A percentile compares a stretch with the other conserved stretches of the same genome.
Evolutionary conservation across 2,888 invertebrate genomes (phyloP).

Genomic region (Clepsis dumicolana): DNA sequence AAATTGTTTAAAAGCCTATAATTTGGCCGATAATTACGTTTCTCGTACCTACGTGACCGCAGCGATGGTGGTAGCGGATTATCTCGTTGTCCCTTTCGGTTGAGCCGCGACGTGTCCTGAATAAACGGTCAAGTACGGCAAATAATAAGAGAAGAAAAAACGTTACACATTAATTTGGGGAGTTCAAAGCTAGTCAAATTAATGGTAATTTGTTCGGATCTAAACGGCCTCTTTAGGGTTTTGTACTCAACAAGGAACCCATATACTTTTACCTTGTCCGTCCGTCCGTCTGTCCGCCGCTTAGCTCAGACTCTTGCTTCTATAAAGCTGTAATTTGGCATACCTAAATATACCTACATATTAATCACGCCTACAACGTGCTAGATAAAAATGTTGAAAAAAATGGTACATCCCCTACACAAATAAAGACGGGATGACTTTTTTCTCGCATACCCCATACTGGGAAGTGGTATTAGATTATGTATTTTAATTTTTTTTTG

Average conservation of each 20-base stretch:
- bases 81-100: conserved; percentile 35
- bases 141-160: conserved; percentile 22
- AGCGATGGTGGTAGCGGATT: conserved; percentile 27
- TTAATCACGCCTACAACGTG: too few relatives aligned
- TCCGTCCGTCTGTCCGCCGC: too few relatives aligned
- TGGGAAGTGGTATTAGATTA: too few relatives aligned
- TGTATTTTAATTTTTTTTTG: too few relatives aligned
- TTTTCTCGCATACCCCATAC: too few relatives aligned
- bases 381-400: too few relatives aligned
- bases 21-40: conserved; percentile 35
- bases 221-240: neutral
- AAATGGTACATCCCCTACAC: too few relatives aligned
- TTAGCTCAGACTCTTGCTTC: too few relatives aligned
- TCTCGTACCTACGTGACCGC: conserved; percentile 39
- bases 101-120: conserved; percentile 26
- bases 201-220: neutral
- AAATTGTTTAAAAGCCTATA: conserved; percentile 35
- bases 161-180: neutral
- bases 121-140: conserved; percentile 14
- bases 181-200: neutral
- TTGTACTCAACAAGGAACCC: neutral
- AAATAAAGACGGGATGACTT: too few relatives aligned
- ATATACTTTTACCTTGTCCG: too few relatives aligned
- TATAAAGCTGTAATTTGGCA: too few relatives aligned
- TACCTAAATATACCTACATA: too few relatives aligned